Evolutionary conservation across 2,113 vertebrate species (phyloP).

Genomic region (Phylloscopus whistleri): DNA sequence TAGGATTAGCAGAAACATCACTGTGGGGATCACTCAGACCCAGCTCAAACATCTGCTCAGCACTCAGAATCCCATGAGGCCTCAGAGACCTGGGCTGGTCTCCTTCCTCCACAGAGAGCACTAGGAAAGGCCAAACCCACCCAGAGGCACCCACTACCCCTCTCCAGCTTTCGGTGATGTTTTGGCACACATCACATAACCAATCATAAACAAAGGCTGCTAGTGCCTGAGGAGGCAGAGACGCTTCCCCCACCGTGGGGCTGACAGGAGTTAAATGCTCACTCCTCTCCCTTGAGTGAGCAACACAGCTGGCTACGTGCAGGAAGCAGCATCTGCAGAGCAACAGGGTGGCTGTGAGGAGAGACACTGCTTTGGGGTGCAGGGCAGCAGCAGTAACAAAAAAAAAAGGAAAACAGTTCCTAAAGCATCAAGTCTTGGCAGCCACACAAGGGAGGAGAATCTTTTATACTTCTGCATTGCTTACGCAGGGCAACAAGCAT

Average conservation of each 20-base stretch:
- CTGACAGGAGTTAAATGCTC: background rate
- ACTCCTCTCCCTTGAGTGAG: background rate
- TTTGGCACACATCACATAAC: background rate
- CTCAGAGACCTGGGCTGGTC: background rate
- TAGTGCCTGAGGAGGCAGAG: background rate
- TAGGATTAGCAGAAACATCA: background rate
- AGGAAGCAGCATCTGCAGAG: slow-evolving; percentile 1
- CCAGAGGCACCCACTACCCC: background rate
- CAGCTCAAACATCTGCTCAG: background rate
- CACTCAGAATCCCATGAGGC: background rate
- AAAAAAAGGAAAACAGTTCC: background rate
- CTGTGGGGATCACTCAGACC: background rate
- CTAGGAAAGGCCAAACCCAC: background rate
- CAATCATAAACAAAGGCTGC: fast-evolving
- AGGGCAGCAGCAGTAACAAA: background rate
- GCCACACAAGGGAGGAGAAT: background rate
- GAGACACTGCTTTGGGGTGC: background rate
- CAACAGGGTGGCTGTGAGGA: background rate
- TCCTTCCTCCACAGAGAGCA: background rate
- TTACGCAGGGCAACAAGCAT: background rate
- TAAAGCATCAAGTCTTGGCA: background rate
- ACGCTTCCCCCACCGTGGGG: background rate
- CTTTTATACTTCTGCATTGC: background rate
- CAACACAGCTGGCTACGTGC: background rate
- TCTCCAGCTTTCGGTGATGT: background rate